Evolutionary conservation across 2,113 vertebrate species (phyloP).

Genomic region (Callipepla squamata): DNA sequence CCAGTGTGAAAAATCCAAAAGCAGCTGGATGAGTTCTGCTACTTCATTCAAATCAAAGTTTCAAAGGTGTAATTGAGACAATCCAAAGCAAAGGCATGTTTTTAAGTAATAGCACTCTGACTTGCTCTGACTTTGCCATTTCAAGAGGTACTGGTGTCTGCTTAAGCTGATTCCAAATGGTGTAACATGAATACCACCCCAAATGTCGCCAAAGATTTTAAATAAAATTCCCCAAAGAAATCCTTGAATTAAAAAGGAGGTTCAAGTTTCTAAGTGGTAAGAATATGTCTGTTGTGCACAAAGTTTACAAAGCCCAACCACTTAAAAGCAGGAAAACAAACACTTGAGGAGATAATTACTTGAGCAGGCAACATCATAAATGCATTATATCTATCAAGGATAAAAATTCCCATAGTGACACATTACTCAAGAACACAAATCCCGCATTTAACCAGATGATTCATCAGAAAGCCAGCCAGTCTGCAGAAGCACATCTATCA

Average conservation of each 20-base stretch:
- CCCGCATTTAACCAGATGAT: conserved; percentile 43
- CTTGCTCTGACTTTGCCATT: not conserved
- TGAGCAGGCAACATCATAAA: conserved; percentile 2
- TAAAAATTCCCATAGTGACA: not conserved
- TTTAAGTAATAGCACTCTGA: not conserved
- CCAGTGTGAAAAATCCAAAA: not conserved
- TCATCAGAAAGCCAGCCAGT: conserved; percentile 24
- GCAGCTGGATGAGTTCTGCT: not conserved
- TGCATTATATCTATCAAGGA: not conserved
- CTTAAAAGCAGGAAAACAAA: not conserved
- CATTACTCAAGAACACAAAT: not conserved
- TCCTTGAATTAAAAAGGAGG: not conserved
- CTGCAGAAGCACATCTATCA: not conserved
- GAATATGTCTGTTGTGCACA: not conserved
- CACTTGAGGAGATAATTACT: not conserved
- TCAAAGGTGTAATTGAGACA: not conserved
- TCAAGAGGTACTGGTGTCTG: not conserved
- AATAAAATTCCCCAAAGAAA: not conserved
- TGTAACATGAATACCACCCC: not conserved
- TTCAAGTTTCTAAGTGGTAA: not conserved
- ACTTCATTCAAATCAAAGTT: not conserved
- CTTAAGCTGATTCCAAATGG: not conserved
- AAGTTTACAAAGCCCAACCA: not conserved
- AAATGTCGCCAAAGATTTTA: not conserved
- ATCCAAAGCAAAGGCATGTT: not conserved